Percentiles rank a stretch among this genome's conserved stretches.
Evolutionary conservation across 2,113 vertebrate genomes (phyloP).

Genomic region (Felis chaus): DNA sequence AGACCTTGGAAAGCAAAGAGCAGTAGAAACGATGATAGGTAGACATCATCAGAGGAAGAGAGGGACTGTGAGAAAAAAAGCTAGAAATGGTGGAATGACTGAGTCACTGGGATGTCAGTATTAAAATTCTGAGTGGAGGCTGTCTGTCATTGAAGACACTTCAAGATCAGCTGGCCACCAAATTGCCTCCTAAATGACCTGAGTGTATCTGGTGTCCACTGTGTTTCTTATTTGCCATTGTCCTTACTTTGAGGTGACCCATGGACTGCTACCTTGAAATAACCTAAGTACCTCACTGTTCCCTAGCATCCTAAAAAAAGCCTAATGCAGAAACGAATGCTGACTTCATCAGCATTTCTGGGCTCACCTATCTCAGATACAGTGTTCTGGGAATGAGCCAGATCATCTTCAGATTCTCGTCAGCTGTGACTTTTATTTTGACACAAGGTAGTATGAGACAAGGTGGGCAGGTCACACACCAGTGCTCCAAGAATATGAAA

Average conservation of each 20-base stretch:
- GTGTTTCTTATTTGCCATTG: neutral
- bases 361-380: neutral
- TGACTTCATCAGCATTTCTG: neutral
- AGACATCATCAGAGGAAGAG: neutral
- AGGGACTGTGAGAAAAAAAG: neutral
- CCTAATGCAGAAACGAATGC: neutral
- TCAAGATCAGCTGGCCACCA: neutral
- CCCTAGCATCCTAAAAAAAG: neutral
- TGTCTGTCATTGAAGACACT: neutral
- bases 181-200: neutral
- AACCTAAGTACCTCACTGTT: neutral
- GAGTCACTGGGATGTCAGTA: neutral
- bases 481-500: neutral
- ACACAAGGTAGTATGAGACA: neutral
- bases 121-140: neutral
- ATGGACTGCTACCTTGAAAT: neutral
- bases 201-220: no score
- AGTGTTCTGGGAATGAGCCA: neutral
- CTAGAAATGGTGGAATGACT: neutral
- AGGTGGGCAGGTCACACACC: neutral
- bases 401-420: neutral
- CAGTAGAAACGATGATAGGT: neutral
- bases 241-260: neutral
- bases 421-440: neutral
- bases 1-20: neutral